Evolutionary conservation across 2,888 invertebrate genomes (phyloP), one percentile per base, ranked within the genome.

Genomic region (Amiota minor): DNA sequence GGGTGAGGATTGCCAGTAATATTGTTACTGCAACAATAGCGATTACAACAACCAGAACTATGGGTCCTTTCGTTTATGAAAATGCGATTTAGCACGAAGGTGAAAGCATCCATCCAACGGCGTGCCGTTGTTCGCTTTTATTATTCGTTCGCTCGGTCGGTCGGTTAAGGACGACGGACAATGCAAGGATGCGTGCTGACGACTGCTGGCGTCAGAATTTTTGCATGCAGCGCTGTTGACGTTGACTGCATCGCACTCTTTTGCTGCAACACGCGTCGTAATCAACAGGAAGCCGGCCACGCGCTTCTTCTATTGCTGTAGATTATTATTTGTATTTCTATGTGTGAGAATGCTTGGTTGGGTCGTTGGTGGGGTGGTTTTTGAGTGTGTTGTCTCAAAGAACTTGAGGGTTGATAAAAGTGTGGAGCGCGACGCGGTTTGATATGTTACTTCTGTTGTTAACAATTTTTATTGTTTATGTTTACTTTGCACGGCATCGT

Each of bases 1-100:
- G 68, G 73, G 72, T 72, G 65, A 72, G 75, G 78, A 79, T 76
- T 77, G 80, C 75, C 76, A 79, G 86, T 84, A 84, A 84, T 86
- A 77, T 77, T 81, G 83, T 86, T 85, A 84, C 80, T 84, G 83
- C 83, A 84, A 81, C 84, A 85, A 82, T 79, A 78, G 80, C 71
- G 69, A 72, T 79, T 77, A 79, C 85, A 83, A 77, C 70, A 79
- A 71, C 71, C 6, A 35, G 35, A 68, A 68, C 55, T 65, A 47
- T 50, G 68, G 56, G 74, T 77, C 70, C 77, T 75, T 76, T 78
- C 77, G 65, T 62, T 35, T 35, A 18, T 61, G 53, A 35, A 70
- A 72, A 72, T 77, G 71, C 71, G 74, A 77, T 75, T 75, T 74
- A 46, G 71, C 73, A 75, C 76, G 76, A 78, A 77, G 74, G 72